Evolutionary conservation across 2,888 invertebrate genomes (phyloP), one percentile per base, ranked within the genome.

Genomic region (Palloptera scutellata): DNA sequence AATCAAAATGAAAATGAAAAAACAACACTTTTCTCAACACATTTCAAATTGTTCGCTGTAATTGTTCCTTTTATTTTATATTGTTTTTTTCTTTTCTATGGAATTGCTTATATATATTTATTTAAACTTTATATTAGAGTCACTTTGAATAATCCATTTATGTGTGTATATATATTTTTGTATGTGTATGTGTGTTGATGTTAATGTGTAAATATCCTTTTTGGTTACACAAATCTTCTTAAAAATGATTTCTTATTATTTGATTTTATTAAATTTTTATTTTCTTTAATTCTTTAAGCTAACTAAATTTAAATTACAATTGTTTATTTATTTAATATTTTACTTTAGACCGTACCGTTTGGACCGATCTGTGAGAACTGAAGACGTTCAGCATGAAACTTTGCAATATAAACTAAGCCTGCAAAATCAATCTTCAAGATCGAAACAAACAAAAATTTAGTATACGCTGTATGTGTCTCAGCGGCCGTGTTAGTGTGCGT

Each of bases 321-420:
- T n/a, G n/a, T n/a, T 72, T 58, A 63, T 59, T 67, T n/a, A n/a
- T n/a, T 61, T 61, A 51, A 66, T 15, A 68, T 54, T 70, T 64
- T 66, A 66, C 52, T 72, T 68, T 76, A 78, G 84, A 83, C 81
- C 84, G 82, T 84, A 83, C 81, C 82, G 82, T 83, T 77, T 75
- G 79, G 83, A 83, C 80, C 82, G 84, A 82, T 84, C 82, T 83
- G 79, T 79, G 83, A 80, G 83, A 84, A 84, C 84, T 84, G 84
- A 84, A 84, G 84, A 83, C 78, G 84, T 82, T 81, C 79, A 79
- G 79, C 76, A 76, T 75, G 67, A 77, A 82, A 79, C 83, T 83
- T 83, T 80, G 82, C 81, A 83, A 83, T 84, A 84, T 84, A 84
- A 84, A 83, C 81, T 78, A 78, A 72, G 68, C 64, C 75, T 76